Base-by-base conservation (phyloP, 2,797 vertebrate species). In the Argentina silus region DNA sequence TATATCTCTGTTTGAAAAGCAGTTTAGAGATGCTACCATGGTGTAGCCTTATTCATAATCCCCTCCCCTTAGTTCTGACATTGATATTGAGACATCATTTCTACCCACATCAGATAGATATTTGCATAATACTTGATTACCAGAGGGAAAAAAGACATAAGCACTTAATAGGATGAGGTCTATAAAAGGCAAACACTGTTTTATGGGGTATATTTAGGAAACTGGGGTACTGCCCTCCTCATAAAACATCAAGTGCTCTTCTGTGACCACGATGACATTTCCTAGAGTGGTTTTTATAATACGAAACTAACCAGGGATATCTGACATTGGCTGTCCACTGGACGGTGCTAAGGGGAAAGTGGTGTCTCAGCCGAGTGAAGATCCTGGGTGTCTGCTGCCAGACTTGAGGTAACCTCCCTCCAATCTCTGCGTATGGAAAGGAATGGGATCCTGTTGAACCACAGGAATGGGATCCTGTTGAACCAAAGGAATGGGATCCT, bases 11-110 rank as follows among this genome's bases (percentile, higher is more conserved):
- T 36, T 36, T 2, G 2, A 36, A 2, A 2, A 36, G 27, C 27
- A 36, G n/a, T n/a, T 36, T 36, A 36, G 27, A 36, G 27, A 36
- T 36, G 27, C 12, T 15, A 6, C 51, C 19, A 17, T 57, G 17
- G n/a, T 57, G 17, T 8, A 9, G 8, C 17, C 55, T 36, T 36
- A 36, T 36, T 36, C 27, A 36, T 36, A 36, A 36, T 19, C 55
- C 55, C 44, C 50, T 80, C 59, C 77, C 74, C 81, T 68, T 50
- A 57, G 85, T 84, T 78, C 48, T 57, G 6, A 53, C 80, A 82
- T 81, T 78, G 69, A 50, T 67, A 85, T 86, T 81, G 74, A 80
- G 17, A 8, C 19, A 7, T n/a, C 6, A 1, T n/a, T 80, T 85
- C 79, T 75, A 66, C 71, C 67, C 69, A 71, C 67, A 6, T 19